phyloP scores from a whole-genome alignment of 2,113 vertebrate genomes.

The Microtus ochrogaster region DNA sequence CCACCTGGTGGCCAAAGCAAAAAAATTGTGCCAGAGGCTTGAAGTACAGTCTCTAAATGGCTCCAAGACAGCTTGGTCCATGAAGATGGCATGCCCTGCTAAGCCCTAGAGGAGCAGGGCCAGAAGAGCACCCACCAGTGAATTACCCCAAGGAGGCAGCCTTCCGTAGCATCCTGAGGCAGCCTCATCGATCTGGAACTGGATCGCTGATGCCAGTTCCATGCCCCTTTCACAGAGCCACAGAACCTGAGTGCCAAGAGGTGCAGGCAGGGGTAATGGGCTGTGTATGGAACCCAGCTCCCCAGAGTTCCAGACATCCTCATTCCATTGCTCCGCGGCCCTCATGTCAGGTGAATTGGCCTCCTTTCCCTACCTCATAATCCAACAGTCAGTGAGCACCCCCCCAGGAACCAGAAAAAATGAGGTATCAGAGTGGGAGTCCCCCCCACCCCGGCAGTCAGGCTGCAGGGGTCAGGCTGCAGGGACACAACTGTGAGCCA shows the following conservation, averaged over 20 bases:
- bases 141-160: background rate
- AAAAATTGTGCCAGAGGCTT: slow-evolving; percentile 52
- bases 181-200: background rate
- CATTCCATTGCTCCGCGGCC: background rate
- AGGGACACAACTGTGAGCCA: background rate
- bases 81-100: background rate
- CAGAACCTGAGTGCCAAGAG: background rate
- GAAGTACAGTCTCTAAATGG: background rate
- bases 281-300: background rate
- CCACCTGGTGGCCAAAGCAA: slow-evolving; percentile 79
- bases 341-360: background rate
- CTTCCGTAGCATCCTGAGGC: background rate
- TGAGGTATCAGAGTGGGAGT: background rate
- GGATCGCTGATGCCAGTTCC: background rate
- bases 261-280: background rate
- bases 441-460: background rate
- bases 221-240: background rate
- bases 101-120: background rate
- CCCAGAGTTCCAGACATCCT: background rate
- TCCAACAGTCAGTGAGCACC: background rate
- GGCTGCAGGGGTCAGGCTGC: background rate
- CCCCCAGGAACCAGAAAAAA: background rate
- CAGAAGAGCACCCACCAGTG: background rate
- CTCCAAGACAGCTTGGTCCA: background rate
- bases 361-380: background rate